Evolutionary conservation across 2,797 vertebrate species (phyloP).

Genomic region (Anguilla megastoma): DNA sequence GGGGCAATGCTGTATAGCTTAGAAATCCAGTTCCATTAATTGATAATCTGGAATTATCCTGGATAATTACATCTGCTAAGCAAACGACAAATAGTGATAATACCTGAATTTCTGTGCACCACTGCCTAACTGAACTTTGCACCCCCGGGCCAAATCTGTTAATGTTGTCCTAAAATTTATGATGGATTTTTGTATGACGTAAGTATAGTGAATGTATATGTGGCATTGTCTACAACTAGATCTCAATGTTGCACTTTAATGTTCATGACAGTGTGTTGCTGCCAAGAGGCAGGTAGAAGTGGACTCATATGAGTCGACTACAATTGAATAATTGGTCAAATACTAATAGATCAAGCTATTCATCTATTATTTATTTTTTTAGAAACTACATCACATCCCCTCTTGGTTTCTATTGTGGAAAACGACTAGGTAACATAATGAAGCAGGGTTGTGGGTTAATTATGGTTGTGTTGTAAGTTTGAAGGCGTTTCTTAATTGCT

Average conservation of each 20-base stretch:
- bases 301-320: background rate
- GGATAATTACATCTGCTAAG: background rate
- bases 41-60: background rate
- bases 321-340: background rate
- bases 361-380: background rate
- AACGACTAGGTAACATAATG: background rate
- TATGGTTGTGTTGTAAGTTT: background rate
- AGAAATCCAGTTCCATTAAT: background rate
- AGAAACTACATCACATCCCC: background rate
- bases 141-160: no score
- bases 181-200: background rate
- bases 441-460: background rate
- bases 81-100: background rate
- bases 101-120: background rate
- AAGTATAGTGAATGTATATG: background rate
- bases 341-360: background rate
- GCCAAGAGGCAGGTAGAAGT: background rate
- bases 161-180: background rate
- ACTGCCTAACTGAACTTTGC: background rate
- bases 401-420: background rate
- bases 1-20: background rate
- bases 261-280: background rate
- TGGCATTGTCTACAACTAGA: background rate
- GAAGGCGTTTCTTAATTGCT: background rate
- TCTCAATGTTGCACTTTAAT: background rate